Percentiles rank a stretch among this genome's conserved stretches.
Conservation (phyloP, 2,797 vertebrate species). For the Tangara arthus region DNA sequence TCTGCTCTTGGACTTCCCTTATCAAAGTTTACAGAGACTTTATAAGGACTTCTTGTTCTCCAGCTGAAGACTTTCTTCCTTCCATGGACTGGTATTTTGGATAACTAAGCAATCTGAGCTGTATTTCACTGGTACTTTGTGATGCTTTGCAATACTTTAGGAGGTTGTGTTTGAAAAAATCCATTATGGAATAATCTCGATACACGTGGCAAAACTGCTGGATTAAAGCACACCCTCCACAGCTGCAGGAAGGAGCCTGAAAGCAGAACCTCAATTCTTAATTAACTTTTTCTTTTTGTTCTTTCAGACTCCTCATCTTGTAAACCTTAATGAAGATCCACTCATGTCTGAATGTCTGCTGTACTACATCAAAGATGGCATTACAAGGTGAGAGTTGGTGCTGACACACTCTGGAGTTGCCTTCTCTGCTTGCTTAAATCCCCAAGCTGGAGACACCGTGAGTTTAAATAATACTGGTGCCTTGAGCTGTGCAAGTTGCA, state of each 20-base stretch:
- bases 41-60: neutral
- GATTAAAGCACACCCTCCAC: neutral
- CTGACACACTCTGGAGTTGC: neutral
- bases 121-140: neutral
- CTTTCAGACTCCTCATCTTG: conserved; percentile 94
- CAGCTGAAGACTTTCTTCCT: neutral
- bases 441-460: neutral
- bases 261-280: neutral
- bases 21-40: neutral
- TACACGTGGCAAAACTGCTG: neutral
- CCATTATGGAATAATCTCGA: neutral
- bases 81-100: neutral
- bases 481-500: neutral
- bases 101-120: neutral
- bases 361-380: conserved; percentile 99
- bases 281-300: conserved; percentile 1
- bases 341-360: conserved; percentile 99
- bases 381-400: conserved; percentile 85
- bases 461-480: neutral
- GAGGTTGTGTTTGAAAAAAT: neutral
- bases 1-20: neutral
- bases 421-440: neutral
- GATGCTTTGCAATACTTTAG: neutral
- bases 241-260: neutral
- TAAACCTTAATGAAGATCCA: conserved; percentile 98